A percentile compares a stretch with the other conserved stretches of the same genome.
phyloP scores from a whole-genome alignment of 2,797 vertebrate genomes.

The Neoniphon sammara region DNA sequence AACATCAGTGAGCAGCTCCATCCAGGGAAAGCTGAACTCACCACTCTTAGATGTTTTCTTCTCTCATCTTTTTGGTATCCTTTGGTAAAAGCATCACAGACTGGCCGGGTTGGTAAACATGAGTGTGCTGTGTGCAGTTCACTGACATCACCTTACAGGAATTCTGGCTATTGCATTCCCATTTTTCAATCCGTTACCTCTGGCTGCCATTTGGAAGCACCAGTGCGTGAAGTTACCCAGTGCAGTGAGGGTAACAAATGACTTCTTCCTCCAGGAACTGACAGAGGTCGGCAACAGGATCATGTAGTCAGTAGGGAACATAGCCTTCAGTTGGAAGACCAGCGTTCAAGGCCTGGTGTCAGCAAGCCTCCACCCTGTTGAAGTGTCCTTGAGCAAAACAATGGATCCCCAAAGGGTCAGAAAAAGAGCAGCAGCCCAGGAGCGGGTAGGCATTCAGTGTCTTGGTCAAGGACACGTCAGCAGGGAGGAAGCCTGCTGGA shows the following conservation, averaged over 20 bases:
- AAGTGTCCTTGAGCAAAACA: conserved; percentile 61
- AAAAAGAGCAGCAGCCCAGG: too few relatives aligned
- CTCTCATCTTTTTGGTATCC: too few relatives aligned
- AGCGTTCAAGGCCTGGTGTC: conserved; percentile 44
- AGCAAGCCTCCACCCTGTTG: conserved; percentile 48
- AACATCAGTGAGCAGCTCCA: too few relatives aligned
- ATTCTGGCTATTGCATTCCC: not conserved
- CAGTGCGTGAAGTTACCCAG: conserved; percentile 22
- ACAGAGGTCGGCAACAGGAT: conserved; percentile 25
- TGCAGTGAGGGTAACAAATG: conserved; percentile 49
- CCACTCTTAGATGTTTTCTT: too few relatives aligned
- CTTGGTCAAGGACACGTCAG: too few relatives aligned
- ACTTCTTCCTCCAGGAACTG: conserved; percentile 31
- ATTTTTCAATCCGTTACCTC: conserved; percentile 16
- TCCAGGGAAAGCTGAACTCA: too few relatives aligned
- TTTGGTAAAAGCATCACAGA: not conserved
- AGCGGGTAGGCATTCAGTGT: too few relatives aligned
- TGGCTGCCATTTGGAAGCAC: conserved; percentile 1
- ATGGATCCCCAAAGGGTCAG: conserved; percentile 20
- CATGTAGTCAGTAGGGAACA: conserved; percentile 1
- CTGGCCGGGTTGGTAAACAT: conserved; percentile 17
- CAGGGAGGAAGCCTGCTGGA: too few relatives aligned
- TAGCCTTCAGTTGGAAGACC: conserved; percentile 49
- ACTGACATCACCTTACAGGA: not conserved
- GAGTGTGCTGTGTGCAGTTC: conserved; percentile 16